Percentiles rank a stretch among this genome's conserved stretches.
Evolutionary conservation across 2,113 vertebrate genomes (phyloP).

Genomic region (Ailuropoda melanoleuca): DNA sequence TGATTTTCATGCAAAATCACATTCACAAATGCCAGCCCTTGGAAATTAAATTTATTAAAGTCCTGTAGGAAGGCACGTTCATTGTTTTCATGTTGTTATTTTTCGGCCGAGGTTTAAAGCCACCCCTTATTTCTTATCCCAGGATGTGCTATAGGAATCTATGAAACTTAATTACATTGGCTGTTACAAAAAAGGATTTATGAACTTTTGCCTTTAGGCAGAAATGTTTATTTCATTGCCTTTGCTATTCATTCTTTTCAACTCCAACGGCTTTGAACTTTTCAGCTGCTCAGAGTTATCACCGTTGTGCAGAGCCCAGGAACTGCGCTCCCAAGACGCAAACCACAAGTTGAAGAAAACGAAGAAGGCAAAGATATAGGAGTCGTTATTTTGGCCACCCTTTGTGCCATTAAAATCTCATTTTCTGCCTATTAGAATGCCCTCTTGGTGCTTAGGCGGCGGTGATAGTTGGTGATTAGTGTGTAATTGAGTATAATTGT

Average conservation of each 20-base stretch:
- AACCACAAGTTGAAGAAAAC: slow-evolving; percentile 87
- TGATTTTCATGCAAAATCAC: slow-evolving; percentile 59
- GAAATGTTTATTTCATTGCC: slow-evolving; percentile 92
- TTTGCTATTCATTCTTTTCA: slow-evolving; percentile 90
- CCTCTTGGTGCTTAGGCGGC: slow-evolving; percentile 91
- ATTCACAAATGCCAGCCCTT: slow-evolving; percentile 73
- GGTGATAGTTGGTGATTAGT: slow-evolving; percentile 97
- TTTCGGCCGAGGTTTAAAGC: slow-evolving; percentile 81
- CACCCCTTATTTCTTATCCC: slow-evolving; percentile 74
- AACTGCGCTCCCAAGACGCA: slow-evolving; percentile 83
- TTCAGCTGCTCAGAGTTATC: slow-evolving; percentile 91
- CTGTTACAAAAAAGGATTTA: slow-evolving; percentile 89
- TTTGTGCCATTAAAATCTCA: slow-evolving; percentile 99
- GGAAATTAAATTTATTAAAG: slow-evolving; percentile 71
- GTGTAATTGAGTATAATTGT: slow-evolving; percentile 99
- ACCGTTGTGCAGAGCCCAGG: slow-evolving; percentile 86
- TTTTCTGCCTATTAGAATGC: slow-evolving; percentile 99
- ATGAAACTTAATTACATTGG: slow-evolving; percentile 91
- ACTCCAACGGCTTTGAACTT: slow-evolving; percentile 89
- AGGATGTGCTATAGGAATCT: slow-evolving; percentile 86
- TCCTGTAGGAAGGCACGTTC: slow-evolving; percentile 69
- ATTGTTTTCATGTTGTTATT: slow-evolving; percentile 81
- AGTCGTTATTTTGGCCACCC: slow-evolving; percentile 93
- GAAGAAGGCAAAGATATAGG: slow-evolving; percentile 86
- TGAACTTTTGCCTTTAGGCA: slow-evolving; percentile 89